These are phyloP conservation scores for Puma concolor DNA, from an alignment of 2,113 vertebrate species.

Conservation along the genomic window DNA sequence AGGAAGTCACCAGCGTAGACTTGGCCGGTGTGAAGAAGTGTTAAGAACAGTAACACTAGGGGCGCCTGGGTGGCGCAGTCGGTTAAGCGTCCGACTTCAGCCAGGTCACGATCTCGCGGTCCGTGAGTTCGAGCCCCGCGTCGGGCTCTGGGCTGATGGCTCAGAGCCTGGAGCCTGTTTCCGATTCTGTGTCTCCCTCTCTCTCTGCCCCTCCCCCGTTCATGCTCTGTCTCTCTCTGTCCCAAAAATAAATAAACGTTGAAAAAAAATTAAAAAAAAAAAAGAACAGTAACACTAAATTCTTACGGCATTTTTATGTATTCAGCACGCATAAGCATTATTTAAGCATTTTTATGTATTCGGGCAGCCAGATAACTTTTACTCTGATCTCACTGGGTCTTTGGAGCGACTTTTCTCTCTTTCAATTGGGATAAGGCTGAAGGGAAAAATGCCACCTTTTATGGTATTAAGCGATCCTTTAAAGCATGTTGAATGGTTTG, in stretches of 20 bases:
- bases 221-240: too few relatives aligned
- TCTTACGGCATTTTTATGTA: neutral
- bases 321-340: neutral
- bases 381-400: neutral
- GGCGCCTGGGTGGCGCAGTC: too few relatives aligned
- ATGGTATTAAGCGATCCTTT: neutral
- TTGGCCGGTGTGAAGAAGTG: neutral
- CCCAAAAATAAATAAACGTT: too few relatives aligned
- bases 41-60: neutral
- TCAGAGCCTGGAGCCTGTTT: too few relatives aligned
- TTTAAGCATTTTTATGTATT: neutral
- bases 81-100: too few relatives aligned
- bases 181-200: too few relatives aligned
- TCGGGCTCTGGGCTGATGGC: too few relatives aligned
- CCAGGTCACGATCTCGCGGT: too few relatives aligned
- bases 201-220: too few relatives aligned
- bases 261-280: too few relatives aligned
- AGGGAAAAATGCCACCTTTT: neutral
- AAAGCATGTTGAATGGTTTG: neutral
- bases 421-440: neutral
- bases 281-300: neutral
- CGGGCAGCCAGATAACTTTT: neutral
- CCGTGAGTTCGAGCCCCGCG: too few relatives aligned
- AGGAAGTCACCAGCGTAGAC: neutral
- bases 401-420: neutral